Evolutionary conservation across 2,113 vertebrate genomes (phyloP), one percentile per base, ranked within the genome.

Genomic region (Hydrolagus affinis): DNA sequence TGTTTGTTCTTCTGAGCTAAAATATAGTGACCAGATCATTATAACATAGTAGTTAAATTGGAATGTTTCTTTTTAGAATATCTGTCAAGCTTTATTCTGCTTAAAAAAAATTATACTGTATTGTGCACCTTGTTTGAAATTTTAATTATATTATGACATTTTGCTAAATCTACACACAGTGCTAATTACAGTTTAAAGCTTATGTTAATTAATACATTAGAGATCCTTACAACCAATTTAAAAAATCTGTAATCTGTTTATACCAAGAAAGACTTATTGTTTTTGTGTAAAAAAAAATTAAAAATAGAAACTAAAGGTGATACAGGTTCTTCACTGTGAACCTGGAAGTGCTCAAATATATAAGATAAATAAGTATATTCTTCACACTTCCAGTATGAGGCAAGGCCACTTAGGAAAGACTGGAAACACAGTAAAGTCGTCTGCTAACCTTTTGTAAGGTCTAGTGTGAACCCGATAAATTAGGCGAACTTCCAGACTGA

Each of bases 111-210:
- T n/a, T n/a, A n/a, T 30, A 7, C 17, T 80, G 59, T 80, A 60
- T 28, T 83, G 30, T 83, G 0, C 62, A 21, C 60, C 60, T 66
- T 83, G 66, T 4, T 64, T 83, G 21, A 83, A 66, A 32, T 75
- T 28, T 66, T 32, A 68, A 32, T 83, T 66, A 83, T 83, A 83
- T 64, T 66, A 30, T 83, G 60, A 68, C 9, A 64, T 66, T 17
- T n/a, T 80, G 62, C 66, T 64, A 19, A 83, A 83, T 60, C 78
- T 4, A 83, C 28, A 30, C 28, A 62, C 12, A 30, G 78, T 68
- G 78, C 28, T 83, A 83, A 83, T 83, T 83, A 17, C 78, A 21
- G 28, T 83, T 68, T 66, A 66, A 83, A 83, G 66, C 25, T 32
- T 28, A 28, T 68, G 62, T 83, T 83, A 83, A 83, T 83, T 66